phyloP scores from a whole-genome alignment of 2,797 vertebrate genomes.

The Yasuhikotakia modesta region DNA sequence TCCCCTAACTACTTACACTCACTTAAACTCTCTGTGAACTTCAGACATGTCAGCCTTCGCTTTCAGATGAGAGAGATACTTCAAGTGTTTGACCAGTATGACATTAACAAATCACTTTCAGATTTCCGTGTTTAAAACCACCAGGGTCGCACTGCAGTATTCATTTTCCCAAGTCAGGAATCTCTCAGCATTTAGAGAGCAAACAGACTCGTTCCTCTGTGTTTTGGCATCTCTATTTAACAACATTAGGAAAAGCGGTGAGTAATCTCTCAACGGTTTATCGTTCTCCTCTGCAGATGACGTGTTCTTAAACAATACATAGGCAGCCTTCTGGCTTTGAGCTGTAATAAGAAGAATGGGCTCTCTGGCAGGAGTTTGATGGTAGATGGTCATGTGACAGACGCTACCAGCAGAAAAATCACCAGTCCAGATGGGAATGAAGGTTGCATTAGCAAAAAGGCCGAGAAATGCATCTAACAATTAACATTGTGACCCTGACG shows the following conservation, averaged over 20 bases:
- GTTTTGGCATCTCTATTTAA: conserved; percentile 8
- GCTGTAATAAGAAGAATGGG: conserved; percentile 75
- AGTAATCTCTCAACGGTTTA: conserved; percentile 44
- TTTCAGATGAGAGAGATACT: background rate
- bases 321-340: conserved; percentile 39
- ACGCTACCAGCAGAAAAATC: conserved; percentile 56
- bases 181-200: background rate
- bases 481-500: background rate
- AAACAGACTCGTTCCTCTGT: background rate
- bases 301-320: conserved; percentile 44
- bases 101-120: background rate
- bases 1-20: background rate
- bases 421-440: conserved; percentile 35
- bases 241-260: background rate
- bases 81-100: background rate
- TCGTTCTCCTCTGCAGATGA: conserved; percentile 16
- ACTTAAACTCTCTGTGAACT: background rate
- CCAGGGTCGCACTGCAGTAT: background rate
- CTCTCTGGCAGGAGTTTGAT: conserved; percentile 72
- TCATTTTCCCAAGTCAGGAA: background rate
- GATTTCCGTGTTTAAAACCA: background rate
- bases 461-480: background rate
- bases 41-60: background rate
- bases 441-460: conserved; percentile 18
- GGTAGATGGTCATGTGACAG: conserved; percentile 60